A percentile compares a stretch with the other conserved stretches of the same genome.
Evolutionary conservation across 2,888 invertebrate genomes (phyloP).

Genomic region (Drosophila algonquin): DNA sequence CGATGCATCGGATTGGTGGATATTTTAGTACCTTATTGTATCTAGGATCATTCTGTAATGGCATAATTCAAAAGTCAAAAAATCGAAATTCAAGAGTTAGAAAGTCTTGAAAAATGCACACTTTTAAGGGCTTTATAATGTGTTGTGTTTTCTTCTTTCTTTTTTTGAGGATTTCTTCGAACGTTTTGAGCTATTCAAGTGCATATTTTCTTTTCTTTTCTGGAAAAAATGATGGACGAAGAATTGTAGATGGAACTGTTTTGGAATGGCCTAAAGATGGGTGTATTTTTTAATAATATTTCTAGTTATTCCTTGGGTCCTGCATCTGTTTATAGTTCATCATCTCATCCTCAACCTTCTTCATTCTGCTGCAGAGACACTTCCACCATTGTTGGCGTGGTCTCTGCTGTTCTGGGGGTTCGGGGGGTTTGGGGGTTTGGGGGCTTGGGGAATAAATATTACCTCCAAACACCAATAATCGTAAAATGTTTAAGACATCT

Average conservation of each 20-base stretch:
- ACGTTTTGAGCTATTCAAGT: not conserved
- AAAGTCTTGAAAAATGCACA: not conserved
- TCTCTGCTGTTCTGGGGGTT: not conserved
- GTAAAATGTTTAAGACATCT: constrained; percentile 23
- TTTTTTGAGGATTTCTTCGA: not conserved
- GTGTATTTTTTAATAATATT: no score
- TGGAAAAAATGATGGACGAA: no score
- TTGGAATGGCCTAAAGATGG: not conserved
- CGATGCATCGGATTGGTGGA: not conserved
- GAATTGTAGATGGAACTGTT: no score
- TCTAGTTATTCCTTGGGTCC: no score
- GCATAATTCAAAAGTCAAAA: not conserved
- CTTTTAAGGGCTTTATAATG: not conserved
- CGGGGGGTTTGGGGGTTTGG: no score
- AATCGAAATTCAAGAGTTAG: not conserved
- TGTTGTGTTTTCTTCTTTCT: not conserved
- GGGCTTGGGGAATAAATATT: not conserved
- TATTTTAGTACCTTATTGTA: not conserved
- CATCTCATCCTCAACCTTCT: no score
- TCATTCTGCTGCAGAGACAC: no score
- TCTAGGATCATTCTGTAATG: not conserved
- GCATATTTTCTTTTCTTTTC: not conserved
- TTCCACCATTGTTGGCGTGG: not conserved
- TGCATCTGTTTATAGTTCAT: no score
- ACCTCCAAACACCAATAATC: constrained; percentile 23